Conservation (phyloP, 2,113 vertebrate genomes). For the Artemisiospiza belli region DNA sequence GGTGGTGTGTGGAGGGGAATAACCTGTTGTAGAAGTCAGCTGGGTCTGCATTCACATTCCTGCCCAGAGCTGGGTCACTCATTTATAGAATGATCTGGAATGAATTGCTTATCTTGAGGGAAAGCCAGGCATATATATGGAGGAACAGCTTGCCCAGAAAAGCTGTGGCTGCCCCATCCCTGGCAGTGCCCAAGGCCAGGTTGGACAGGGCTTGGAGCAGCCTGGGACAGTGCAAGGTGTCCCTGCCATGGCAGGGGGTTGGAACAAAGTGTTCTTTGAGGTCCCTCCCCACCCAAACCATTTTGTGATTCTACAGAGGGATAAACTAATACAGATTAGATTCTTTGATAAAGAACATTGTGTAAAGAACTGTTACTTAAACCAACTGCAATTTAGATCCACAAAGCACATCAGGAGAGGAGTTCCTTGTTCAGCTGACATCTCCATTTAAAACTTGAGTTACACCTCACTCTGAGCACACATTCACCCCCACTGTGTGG, state of each 20-base stretch:
- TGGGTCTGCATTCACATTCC: background rate
- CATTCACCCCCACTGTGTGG: rapidly evolving
- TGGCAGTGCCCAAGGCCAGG: background rate
- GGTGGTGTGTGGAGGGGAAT: background rate
- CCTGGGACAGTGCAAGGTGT: background rate
- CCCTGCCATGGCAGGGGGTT: background rate
- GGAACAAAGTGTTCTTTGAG: background rate
- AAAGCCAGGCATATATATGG: background rate
- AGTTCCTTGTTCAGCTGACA: background rate
- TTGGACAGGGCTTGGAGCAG: rapidly evolving
- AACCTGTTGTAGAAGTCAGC: background rate
- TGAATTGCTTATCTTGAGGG: background rate
- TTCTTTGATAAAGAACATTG: background rate
- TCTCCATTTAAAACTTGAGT: background rate
- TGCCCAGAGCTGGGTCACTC: background rate
- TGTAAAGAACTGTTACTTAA: background rate
- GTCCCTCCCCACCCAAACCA: background rate
- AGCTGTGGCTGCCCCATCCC: background rate
- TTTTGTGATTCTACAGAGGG: background rate
- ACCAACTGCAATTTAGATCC: background rate
- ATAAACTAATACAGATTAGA: background rate
- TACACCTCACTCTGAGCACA: background rate
- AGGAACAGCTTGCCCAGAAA: background rate
- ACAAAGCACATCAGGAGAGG: background rate
- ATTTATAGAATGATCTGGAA: background rate